Evolutionary conservation across 2,113 vertebrate genomes (phyloP).

Genomic region (Lophius piscatorius): DNA sequence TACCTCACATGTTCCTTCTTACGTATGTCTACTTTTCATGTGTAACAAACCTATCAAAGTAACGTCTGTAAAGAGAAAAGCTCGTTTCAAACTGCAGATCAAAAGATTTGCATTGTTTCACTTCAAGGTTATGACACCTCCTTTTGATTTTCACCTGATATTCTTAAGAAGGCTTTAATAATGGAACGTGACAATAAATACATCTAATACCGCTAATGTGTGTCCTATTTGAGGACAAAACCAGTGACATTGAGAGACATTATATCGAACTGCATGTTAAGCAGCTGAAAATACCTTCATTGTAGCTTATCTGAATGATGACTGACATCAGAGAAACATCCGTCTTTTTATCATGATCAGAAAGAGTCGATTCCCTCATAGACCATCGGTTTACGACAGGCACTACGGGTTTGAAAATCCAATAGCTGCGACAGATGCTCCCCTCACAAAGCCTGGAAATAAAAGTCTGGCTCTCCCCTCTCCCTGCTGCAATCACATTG

Average conservation of each 20-base stretch:
- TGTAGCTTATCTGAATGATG: slow-evolving; percentile 18
- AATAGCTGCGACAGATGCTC: slow-evolving; percentile 67
- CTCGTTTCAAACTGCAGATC: slow-evolving; percentile 34
- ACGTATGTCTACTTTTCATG: no score
- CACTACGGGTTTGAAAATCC: slow-evolving; percentile 54
- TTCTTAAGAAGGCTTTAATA: slow-evolving; percentile 32
- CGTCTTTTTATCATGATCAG: slow-evolving; percentile 43
- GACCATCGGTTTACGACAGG: slow-evolving; percentile 39
- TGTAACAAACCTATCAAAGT: no score
- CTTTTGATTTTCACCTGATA: slow-evolving; percentile 26
- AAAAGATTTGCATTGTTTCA: slow-evolving; percentile 50
- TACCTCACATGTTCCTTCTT: no score
- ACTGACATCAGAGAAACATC: slow-evolving; percentile 33
- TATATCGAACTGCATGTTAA: not conserved
- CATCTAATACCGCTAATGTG: not conserved
- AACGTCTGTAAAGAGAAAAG: slow-evolving; percentile 26
- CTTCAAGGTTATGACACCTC: slow-evolving; percentile 21
- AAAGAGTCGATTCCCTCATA: slow-evolving; percentile 17
- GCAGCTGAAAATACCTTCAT: not conserved
- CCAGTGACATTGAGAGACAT: slow-evolving; percentile 30
- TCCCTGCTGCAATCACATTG: slow-evolving; percentile 42
- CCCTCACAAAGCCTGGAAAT: slow-evolving; percentile 53
- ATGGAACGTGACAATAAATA: not conserved
- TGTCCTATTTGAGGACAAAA: slow-evolving; percentile 29
- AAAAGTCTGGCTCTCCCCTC: slow-evolving; percentile 35